Evolutionary conservation across 2,113 vertebrate species (phyloP).

Genomic region (Nibea albiflora): DNA sequence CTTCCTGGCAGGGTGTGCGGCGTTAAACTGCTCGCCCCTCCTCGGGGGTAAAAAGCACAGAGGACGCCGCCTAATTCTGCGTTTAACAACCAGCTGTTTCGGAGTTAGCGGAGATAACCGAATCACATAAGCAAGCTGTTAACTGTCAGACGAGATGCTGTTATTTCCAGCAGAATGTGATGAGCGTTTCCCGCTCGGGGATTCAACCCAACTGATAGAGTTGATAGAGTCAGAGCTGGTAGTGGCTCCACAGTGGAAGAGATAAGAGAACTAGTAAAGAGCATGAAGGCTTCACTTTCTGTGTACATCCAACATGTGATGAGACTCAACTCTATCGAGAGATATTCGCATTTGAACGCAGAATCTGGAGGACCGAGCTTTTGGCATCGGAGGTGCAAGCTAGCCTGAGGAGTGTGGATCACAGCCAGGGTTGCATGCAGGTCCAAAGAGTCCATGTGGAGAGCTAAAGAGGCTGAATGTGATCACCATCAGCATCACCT

Average conservation of each 20-base stretch:
- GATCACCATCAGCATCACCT: too few species aligned
- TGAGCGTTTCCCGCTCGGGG: background rate
- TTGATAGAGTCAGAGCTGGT: background rate
- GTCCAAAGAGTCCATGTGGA: too few species aligned
- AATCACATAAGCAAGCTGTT: background rate
- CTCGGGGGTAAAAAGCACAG: background rate
- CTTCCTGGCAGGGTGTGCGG: background rate
- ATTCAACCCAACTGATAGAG: background rate
- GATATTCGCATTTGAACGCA: too few species aligned
- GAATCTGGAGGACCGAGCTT: too few species aligned
- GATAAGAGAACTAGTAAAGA: background rate
- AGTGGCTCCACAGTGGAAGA: background rate
- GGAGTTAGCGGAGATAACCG: background rate
- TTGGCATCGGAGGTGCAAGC: too few species aligned
- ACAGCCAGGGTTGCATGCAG: too few species aligned
- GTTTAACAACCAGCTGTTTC: conserved; percentile 7
- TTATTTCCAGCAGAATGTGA: background rate
- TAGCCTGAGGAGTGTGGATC: too few species aligned
- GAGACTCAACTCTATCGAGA: background rate
- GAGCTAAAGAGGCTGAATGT: too few species aligned
- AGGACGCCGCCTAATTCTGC: background rate
- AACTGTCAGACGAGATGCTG: background rate
- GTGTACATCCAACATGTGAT: background rate
- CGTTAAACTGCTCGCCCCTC: background rate
- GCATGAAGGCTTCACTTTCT: background rate